phyloP scores from a whole-genome alignment of 2,888 invertebrate genomes.

The Matsumyia berberina region DNA sequence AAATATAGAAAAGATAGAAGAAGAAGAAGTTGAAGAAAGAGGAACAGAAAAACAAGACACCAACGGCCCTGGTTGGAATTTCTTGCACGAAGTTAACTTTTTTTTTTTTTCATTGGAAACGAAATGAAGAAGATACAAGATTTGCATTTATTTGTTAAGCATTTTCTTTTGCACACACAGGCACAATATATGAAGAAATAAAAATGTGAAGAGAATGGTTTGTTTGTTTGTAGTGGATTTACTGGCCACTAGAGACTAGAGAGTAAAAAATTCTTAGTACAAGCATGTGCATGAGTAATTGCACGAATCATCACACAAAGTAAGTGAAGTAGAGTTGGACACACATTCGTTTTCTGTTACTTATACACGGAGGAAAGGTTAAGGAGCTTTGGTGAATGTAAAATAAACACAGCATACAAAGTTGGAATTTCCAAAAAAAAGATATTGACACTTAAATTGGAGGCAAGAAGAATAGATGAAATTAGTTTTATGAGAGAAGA shows the following conservation, averaged over 20 bases:
- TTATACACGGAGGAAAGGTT: slow-evolving; percentile 3
- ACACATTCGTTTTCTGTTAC: neutral
- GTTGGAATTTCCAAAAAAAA: neutral
- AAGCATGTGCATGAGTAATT: slow-evolving; percentile 57
- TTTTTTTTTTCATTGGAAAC: slow-evolving; percentile 43
- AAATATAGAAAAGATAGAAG: neutral
- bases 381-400: slow-evolving; percentile 8
- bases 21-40: neutral
- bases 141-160: slow-evolving; percentile 57
- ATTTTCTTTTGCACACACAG: slow-evolving; percentile 19
- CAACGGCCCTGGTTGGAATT: slow-evolving; percentile 65
- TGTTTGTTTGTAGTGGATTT: neutral
- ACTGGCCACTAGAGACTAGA: neutral
- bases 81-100: slow-evolving; percentile 64
- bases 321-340: neutral
- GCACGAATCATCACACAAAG: slow-evolving; percentile 15
- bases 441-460: too few relatives aligned
- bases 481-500: neutral
- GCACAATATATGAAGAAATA: neutral
- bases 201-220: neutral
- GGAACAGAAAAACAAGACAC: slow-evolving; percentile 19
- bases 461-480: neutral
- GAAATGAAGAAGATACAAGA: slow-evolving; percentile 46
- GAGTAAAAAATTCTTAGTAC: slow-evolving; percentile 34
- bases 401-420: neutral